Evolutionary conservation across 2,797 vertebrate species (phyloP).

Genomic region (Miichthys miiuy): DNA sequence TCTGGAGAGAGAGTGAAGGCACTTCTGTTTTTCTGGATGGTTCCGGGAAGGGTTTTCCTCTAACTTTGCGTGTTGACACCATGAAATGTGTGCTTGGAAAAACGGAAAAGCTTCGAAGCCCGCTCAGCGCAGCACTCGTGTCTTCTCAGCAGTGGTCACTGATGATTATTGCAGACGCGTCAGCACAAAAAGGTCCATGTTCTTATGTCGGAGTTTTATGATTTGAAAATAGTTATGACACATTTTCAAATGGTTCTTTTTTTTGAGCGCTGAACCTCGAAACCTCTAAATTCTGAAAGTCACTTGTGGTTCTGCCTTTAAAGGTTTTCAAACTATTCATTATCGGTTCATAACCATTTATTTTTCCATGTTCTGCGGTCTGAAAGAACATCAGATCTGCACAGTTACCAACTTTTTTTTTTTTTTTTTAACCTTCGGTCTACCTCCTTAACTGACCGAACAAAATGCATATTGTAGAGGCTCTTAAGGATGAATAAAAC

Average conservation of each 20-base stretch:
- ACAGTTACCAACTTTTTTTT: slow-evolving; percentile 1
- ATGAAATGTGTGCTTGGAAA: slow-evolving; percentile 72
- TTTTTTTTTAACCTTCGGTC: background rate
- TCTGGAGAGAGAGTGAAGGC: slow-evolving; percentile 48
- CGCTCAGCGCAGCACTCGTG: slow-evolving; percentile 52
- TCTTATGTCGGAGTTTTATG: slow-evolving; percentile 20
- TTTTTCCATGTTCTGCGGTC: slow-evolving; percentile 30
- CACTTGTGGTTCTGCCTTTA: slow-evolving; percentile 38
- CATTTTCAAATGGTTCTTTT: slow-evolving; percentile 28
- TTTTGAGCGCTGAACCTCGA: slow-evolving; percentile 4
- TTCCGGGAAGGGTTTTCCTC: slow-evolving; percentile 54
- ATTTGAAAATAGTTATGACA: slow-evolving; percentile 41
- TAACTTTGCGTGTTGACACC: slow-evolving; percentile 66
- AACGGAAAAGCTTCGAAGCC: slow-evolving; percentile 38
- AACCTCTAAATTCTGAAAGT: slow-evolving; percentile 25
- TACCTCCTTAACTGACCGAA: slow-evolving; percentile 19
- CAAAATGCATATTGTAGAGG: slow-evolving; percentile 41
- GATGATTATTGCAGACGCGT: slow-evolving; percentile 67
- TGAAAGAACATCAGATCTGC: slow-evolving; percentile 21
- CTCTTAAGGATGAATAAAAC: slow-evolving; percentile 61
- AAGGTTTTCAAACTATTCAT: slow-evolving; percentile 41
- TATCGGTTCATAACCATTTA: slow-evolving; percentile 41
- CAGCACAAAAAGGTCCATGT: slow-evolving; percentile 43
- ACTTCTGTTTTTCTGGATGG: slow-evolving; percentile 63
- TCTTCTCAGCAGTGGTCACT: slow-evolving; percentile 45